Percentiles rank a stretch among this genome's conserved stretches.
These are phyloP conservation scores for Thaumetopoea pityocampa DNA, from an alignment of 1,140 invertebrate species.

Conservation along the genomic window DNA sequence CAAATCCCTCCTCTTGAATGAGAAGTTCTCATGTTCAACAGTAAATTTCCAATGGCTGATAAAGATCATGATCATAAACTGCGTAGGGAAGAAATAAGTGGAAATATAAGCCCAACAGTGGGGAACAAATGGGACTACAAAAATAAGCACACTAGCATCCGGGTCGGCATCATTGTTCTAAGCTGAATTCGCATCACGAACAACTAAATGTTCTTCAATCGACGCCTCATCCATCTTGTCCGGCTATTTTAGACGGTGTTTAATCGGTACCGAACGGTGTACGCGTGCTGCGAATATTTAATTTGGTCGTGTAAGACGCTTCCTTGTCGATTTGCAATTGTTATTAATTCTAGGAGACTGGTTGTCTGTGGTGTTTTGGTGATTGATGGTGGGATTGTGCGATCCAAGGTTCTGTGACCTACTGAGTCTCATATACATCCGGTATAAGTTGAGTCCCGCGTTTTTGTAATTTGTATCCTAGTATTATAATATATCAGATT, in stretches of 20 bases:
- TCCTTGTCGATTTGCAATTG: slow-evolving; percentile 60
- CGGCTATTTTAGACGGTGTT: slow-evolving; percentile 40
- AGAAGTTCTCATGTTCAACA: no score
- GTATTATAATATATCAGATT: no score
- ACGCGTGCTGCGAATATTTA: slow-evolving; percentile 37
- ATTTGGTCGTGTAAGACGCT: slow-evolving; percentile 31
- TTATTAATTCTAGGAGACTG: slow-evolving; percentile 66
- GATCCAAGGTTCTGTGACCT: no score
- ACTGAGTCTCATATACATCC: no score
- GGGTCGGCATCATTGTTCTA: slow-evolving; percentile 30
- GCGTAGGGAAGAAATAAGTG: no score
- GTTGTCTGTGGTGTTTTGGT: slow-evolving; percentile 37
- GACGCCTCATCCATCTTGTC: slow-evolving; percentile 51
- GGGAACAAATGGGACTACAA: no score
- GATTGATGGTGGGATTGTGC: slow-evolving; percentile 28
- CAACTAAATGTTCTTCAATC: slow-evolving; percentile 34
- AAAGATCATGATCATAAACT: no score
- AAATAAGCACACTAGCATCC: slow-evolving; percentile 4
- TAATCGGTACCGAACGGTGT: slow-evolving; percentile 43
- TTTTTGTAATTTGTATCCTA: no score
- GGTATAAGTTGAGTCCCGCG: no score
- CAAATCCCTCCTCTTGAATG: no score
- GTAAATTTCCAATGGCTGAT: no score
- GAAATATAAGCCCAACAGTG: no score
- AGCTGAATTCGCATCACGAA: slow-evolving; percentile 43